Evolutionary conservation across 2,797 vertebrate genomes (phyloP).

Genomic region (Acanthurus tractus): DNA sequence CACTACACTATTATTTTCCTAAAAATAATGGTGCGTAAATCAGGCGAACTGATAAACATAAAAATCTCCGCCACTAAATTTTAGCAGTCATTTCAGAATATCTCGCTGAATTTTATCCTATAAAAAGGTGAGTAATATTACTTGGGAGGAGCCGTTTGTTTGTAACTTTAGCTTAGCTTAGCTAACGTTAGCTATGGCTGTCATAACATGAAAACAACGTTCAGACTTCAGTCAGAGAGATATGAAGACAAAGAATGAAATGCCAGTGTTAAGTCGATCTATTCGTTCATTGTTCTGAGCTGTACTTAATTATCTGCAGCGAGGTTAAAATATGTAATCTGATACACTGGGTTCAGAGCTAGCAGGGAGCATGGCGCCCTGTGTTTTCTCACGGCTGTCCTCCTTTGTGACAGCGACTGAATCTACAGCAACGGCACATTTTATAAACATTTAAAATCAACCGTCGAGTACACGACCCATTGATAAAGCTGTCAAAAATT

Average conservation of each 20-base stretch:
- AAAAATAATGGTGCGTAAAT: fast-evolving
- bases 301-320: fast-evolving
- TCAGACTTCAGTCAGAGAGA: neutral
- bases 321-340: fast-evolving
- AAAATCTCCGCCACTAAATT: fast-evolving
- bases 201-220: fast-evolving
- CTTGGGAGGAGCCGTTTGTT: neutral
- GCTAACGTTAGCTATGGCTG: neutral
- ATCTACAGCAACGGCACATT: fast-evolving
- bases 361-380: constrained; percentile 55
- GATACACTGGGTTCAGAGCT: neutral
- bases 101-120: neutral
- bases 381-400: neutral
- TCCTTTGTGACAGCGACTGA: neutral
- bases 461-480: fast-evolving
- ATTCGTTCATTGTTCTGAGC: neutral
- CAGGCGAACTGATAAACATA: fast-evolving
- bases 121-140: neutral
- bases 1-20: neutral
- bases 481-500: fast-evolving
- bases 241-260: fast-evolving
- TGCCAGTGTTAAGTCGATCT: fast-evolving
- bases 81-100: too few species aligned
- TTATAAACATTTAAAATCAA: fast-evolving
- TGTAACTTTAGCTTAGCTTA: neutral